Evolutionary conservation across 1,140 invertebrate genomes (phyloP).

Genomic region (Yoshiicerus persimilis): DNA sequence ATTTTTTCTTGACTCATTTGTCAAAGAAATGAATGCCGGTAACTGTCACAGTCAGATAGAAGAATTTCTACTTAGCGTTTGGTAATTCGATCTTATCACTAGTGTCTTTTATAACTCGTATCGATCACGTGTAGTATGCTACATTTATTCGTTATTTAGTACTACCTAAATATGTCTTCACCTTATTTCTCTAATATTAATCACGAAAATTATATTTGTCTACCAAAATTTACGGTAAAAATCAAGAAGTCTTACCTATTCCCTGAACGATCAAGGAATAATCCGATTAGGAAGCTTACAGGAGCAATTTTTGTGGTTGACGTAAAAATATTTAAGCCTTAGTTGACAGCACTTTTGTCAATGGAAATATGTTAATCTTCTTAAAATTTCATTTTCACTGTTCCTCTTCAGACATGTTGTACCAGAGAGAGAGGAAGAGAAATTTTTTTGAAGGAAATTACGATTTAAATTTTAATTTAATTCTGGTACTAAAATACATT

Average conservation of each 20-base stretch:
- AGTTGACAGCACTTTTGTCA: not conserved
- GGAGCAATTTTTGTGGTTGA: constrained; percentile 41
- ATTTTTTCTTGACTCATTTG: not conserved
- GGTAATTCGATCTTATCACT: not conserved
- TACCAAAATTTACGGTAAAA: not conserved
- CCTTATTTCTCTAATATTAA: too few species aligned
- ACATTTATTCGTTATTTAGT: not conserved
- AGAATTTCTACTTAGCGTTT: too few species aligned
- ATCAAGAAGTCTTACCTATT: constrained; percentile 42
- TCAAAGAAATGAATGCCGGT: not conserved
- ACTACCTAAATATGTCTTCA: too few species aligned
- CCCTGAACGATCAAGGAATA: constrained; percentile 49
- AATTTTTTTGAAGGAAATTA: not conserved
- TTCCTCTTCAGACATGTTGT: not conserved
- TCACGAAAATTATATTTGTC: not conserved
- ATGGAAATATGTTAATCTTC: not conserved
- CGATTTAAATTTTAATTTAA: not conserved
- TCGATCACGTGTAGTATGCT: too few species aligned
- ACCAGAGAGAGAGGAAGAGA: too few species aligned
- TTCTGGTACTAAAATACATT: not conserved
- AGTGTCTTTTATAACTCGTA: not conserved
- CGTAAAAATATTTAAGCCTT: not conserved
- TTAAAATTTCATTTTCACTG: not conserved
- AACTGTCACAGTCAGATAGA: too few species aligned
- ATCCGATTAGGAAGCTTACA: constrained; percentile 48